phyloP scores from a whole-genome alignment of 2,797 vertebrate genomes.

The Darevskia mixta region DNA sequence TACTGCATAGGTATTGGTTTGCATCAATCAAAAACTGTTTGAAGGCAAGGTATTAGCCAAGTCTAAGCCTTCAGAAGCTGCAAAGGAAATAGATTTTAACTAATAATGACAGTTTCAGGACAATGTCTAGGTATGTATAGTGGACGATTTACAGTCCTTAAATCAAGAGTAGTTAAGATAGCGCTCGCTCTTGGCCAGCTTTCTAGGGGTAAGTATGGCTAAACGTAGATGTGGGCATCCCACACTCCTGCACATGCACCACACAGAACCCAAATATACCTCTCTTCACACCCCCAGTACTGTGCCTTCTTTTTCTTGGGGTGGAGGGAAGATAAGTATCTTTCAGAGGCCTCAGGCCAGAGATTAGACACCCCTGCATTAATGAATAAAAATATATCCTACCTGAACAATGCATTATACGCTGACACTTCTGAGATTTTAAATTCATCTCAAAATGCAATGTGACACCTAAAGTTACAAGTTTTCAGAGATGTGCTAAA shows the following conservation, averaged over 20 bases:
- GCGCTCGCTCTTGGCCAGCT: too few relatives aligned
- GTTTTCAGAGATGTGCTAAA: conserved; percentile 32
- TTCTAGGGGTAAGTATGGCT: too few relatives aligned
- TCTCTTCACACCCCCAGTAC: too few relatives aligned
- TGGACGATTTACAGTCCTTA: not conserved
- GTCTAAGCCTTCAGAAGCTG: conserved; percentile 30
- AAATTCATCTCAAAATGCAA: conserved; percentile 25
- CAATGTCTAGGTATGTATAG: not conserved
- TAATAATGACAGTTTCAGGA: not conserved
- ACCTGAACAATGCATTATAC: not conserved
- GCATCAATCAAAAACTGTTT: not conserved
- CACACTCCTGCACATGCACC: too few relatives aligned
- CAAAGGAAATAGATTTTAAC: not conserved
- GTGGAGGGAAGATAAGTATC: too few relatives aligned
- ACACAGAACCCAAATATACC: too few relatives aligned
- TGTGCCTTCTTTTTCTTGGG: too few relatives aligned
- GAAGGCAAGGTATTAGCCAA: not conserved
- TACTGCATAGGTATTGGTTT: too few relatives aligned
- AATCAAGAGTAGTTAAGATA: not conserved
- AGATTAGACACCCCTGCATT: too few relatives aligned
- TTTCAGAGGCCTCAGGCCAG: too few relatives aligned
- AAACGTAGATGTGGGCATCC: too few relatives aligned
- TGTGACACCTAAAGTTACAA: conserved; percentile 30
- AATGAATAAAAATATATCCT: not conserved
- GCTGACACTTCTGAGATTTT: not conserved